Percentiles rank a stretch among this genome's conserved stretches.
Conservation (phyloP, 2,113 vertebrate genomes). For the Hyperopisus bebe region DNA sequence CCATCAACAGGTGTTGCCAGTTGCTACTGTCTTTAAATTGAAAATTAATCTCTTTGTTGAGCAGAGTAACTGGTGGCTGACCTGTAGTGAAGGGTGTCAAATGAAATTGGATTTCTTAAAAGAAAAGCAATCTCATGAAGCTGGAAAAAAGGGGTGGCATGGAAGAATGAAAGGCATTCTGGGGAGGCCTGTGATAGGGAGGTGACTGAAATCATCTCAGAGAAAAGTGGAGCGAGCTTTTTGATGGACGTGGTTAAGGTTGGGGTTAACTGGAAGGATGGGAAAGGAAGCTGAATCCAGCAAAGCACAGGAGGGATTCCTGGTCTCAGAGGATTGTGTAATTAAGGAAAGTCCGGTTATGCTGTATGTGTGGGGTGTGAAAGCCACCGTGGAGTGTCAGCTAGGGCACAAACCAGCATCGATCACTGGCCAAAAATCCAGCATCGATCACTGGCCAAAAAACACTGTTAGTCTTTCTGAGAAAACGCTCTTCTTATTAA, state of each 20-base stretch:
- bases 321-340: not conserved
- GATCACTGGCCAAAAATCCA: not conserved
- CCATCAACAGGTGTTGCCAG: not conserved
- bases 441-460: not conserved
- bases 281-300: not conserved
- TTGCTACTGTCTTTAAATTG: not conserved
- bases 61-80: not conserved
- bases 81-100: not conserved
- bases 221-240: not conserved
- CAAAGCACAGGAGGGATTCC: too few relatives aligned
- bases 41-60: not conserved
- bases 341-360: not conserved
- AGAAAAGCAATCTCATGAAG: not conserved
- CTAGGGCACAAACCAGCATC: too few relatives aligned
- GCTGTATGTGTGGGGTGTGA: not conserved
- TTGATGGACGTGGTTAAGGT: not conserved
- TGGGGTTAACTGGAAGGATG: too few relatives aligned
- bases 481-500: not conserved
- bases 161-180: not conserved
- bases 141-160: not conserved
- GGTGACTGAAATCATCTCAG: not conserved
- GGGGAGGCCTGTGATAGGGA: not conserved
- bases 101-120: conserved; percentile 6
- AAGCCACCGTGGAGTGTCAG: not conserved
- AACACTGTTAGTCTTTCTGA: not conserved